A percentile compares a stretch with the other conserved stretches of the same genome.
Evolutionary conservation across 2,113 vertebrate genomes (phyloP).

Genomic region (Oryzias javanicus): DNA sequence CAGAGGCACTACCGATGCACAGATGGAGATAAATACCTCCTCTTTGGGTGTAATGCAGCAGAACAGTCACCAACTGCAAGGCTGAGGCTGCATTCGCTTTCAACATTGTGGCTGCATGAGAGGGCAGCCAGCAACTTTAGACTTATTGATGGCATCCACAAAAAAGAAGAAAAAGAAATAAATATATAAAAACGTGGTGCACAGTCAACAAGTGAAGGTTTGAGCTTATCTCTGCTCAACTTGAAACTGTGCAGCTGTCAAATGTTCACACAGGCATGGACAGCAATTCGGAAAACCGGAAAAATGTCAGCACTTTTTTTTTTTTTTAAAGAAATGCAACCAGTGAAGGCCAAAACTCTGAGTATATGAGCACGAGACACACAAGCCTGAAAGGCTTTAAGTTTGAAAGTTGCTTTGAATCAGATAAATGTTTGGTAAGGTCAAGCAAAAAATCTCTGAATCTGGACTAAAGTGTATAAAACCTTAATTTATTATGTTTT

Average conservation of each 20-base stretch:
- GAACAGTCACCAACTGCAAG: conserved; percentile 35
- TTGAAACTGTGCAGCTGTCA: conserved; percentile 47
- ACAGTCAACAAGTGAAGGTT: conserved; percentile 51
- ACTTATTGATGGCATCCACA: conserved; percentile 50
- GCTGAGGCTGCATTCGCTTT: conserved; percentile 43
- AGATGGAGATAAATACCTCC: conserved; percentile 30
- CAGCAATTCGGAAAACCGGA: conserved; percentile 33
- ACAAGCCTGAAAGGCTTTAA: background rate
- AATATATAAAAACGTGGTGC: conserved; percentile 29
- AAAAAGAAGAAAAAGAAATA: conserved; percentile 9
- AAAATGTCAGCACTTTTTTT: conserved; percentile 40
- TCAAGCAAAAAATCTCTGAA: too few species aligned
- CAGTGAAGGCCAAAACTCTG: conserved; percentile 21
- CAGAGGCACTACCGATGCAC: conserved; percentile 16
- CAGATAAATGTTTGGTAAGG: too few species aligned
- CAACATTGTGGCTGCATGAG: conserved; percentile 23
- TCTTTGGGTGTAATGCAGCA: conserved; percentile 28
- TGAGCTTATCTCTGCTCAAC: conserved; percentile 35
- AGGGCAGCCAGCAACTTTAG: conserved; percentile 48
- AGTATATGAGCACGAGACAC: conserved; percentile 8
- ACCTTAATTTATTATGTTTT: too few species aligned
- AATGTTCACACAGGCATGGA: conserved; percentile 24
- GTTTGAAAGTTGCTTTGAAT: background rate
- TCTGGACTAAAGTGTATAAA: too few species aligned
- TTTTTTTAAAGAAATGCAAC: conserved; percentile 25